These are phyloP conservation scores for Prostheceraeus crozeri DNA, from an alignment of 2,888 invertebrate species.

Conservation along the genomic window DNA sequence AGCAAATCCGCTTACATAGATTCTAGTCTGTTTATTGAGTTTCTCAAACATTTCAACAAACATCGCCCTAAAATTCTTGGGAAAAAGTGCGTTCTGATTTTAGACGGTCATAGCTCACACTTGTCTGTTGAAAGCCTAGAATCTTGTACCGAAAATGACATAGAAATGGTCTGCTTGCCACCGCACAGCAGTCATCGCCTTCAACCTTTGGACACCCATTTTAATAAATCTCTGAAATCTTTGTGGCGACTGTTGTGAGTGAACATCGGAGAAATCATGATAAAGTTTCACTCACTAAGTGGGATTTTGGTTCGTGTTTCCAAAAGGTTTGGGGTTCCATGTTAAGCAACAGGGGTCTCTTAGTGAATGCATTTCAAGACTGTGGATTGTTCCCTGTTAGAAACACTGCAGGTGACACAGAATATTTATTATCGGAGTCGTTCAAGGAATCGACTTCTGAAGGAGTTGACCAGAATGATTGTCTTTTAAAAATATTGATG, in stretches of 20 bases:
- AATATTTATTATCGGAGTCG: too few species aligned
- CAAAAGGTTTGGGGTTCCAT: constrained; percentile 13
- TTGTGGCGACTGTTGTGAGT: background rate
- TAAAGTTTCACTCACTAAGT: background rate
- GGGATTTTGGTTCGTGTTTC: background rate
- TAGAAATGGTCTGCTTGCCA: constrained; percentile 2
- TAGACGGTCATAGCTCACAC: constrained; percentile 13
- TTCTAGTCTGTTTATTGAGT: background rate
- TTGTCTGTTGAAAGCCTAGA: background rate
- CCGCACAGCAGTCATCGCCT: constrained; percentile 7
- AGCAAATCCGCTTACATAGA: background rate
- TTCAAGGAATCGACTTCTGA: too few species aligned
- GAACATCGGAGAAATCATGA: background rate
- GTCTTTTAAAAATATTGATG: too few species aligned
- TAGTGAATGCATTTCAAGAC: constrained; percentile 12
- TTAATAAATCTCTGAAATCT: background rate
- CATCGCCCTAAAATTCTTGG: background rate
- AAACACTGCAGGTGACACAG: too few species aligned
- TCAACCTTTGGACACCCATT: constrained; percentile 25
- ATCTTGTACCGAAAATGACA: background rate
- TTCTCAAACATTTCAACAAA: background rate
- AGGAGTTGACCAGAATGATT: too few species aligned
- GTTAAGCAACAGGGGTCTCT: background rate
- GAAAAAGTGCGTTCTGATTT: constrained; percentile 5
- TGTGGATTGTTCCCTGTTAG: constrained; percentile 22